Evolutionary conservation across 2,888 invertebrate species (phyloP), one percentile per base, ranked within the genome.

Genomic region (Pteria penguin): DNA sequence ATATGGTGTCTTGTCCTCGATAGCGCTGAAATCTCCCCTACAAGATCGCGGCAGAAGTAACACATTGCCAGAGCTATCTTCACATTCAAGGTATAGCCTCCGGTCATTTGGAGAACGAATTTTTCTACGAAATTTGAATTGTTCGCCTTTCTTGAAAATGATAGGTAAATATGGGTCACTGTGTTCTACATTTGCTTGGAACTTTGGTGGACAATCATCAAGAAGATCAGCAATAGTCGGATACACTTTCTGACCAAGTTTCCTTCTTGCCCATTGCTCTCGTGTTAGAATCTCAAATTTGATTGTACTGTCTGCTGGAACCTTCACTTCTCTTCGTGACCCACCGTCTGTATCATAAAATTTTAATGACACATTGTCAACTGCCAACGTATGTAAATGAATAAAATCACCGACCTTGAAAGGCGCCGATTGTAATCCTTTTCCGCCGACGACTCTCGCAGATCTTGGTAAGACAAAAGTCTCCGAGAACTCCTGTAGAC

Each of bases 161-260:
- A 84, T 84, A 14, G 87, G 88, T n/a, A 88, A 76, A 81, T 87
- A 86, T 29, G 86, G 88, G 72, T 87, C 86, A 62, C 87, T 87
- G 62, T 85, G 85, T 60, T 80, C 81, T 26, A 82, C 68, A 52
- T 85, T 87, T 1, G 87, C 86, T 65, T 85, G 84, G 65, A 88
- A 88, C 55, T 81, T 82, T 18, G 87, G 87, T 27, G 88, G 88
- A 74, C 86, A 86, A 31, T 83, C 87, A 58, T 80, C 77, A 31
- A 88, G 76, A n/a, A 88, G 77, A 73, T 88, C 88, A 18, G 80
- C 75, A 5, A 87, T 82, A 14, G 84, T 85, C 61, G 81, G 78
- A 65, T 83, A 87, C 27, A 85, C 72, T 18, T 81, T 74, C 24
- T 80, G 79, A 54, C 71, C 72, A 63, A 79, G 78, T 31, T 78